These are phyloP conservation scores for Heliconius himera DNA, from an alignment of 1,140 invertebrate species.

Conservation along the genomic window DNA sequence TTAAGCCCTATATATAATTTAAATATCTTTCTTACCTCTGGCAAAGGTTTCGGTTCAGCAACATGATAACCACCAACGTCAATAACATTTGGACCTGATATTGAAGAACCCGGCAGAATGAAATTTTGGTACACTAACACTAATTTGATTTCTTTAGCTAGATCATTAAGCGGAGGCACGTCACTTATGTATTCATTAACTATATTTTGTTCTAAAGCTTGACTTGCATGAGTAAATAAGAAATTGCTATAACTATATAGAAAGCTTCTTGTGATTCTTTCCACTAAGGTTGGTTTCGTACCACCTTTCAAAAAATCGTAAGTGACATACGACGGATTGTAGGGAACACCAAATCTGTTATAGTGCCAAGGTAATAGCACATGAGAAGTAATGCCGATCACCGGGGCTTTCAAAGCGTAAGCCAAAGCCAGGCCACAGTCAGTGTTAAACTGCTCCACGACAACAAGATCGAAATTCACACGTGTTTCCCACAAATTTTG, in stretches of 20 bases:
- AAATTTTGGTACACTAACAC: constrained; percentile 85
- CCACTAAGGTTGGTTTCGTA: constrained; percentile 73
- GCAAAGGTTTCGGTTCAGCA: constrained; percentile 78
- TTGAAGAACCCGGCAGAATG: constrained; percentile 80
- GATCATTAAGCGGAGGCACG: constrained; percentile 82
- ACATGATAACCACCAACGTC: constrained; percentile 87
- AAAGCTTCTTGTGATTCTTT: constrained; percentile 49
- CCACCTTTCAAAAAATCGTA: constrained; percentile 67
- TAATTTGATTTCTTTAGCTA: constrained; percentile 82
- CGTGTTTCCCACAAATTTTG: constrained; percentile 65
- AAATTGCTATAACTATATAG: constrained; percentile 52
- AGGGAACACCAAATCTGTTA: constrained; percentile 80
- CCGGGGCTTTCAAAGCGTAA: constrained; percentile 83
- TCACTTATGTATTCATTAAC: constrained; percentile 81
- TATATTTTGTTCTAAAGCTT: constrained; percentile 58
- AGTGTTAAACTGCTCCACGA: constrained; percentile 86
- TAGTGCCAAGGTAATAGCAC: constrained; percentile 83
- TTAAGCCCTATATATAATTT: background rate
- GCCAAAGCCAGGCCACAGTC: constrained; percentile 85
- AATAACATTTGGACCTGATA: constrained; percentile 80
- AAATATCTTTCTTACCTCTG: constrained; percentile 67
- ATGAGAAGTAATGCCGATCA: constrained; percentile 83
- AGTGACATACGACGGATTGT: constrained; percentile 83
- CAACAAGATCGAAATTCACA: constrained; percentile 84
- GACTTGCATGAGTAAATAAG: constrained; percentile 56